Evolutionary conservation across 2,113 vertebrate species (phyloP).

Genomic region (Lathamus discolor): DNA sequence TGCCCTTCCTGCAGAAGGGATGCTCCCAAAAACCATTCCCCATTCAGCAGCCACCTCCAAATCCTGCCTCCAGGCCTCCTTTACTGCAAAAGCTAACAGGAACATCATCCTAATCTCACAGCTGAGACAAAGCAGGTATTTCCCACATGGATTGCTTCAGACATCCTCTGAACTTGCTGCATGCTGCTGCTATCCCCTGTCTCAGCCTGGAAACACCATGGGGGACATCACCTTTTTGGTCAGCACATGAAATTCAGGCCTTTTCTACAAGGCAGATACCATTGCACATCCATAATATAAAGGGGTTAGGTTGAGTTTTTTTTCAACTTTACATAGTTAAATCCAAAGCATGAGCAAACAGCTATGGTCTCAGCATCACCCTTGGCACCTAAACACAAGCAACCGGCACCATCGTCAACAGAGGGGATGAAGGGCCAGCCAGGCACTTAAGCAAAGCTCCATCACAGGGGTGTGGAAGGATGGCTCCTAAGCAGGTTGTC

Average conservation of each 20-base stretch:
- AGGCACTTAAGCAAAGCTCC: neutral
- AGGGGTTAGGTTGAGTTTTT: neutral
- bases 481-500: neutral
- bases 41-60: neutral
- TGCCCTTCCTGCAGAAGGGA: neutral
- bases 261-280: neutral
- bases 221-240: neutral
- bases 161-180: neutral
- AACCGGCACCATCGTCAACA: neutral
- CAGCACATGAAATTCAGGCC: neutral
- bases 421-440: neutral
- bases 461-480: neutral
- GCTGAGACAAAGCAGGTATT: neutral
- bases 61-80: neutral
- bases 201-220: neutral
- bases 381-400: neutral
- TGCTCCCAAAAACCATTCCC: neutral
- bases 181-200: accelerated
- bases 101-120: neutral
- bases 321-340: neutral
- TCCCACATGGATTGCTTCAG: neutral
- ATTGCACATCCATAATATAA: neutral
- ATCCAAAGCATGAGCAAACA: neutral
- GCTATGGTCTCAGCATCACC: neutral
- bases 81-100: neutral